Conservation (phyloP, 35 echinoderm and acorn worm species). For the Antedon bifida region DNA sequence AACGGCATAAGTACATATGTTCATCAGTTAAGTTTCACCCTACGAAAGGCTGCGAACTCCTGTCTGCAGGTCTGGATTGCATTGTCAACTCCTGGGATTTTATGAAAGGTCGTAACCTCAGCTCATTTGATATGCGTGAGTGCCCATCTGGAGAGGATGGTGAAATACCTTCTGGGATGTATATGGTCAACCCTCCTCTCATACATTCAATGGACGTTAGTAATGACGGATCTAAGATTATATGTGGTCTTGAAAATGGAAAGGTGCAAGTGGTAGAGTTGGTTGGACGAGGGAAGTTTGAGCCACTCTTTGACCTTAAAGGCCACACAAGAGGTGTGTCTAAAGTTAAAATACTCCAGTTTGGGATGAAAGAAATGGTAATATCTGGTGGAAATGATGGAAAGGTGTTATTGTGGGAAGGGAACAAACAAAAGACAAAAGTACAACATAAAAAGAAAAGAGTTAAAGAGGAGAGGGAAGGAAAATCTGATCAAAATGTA, state of each 20-base stretch:
- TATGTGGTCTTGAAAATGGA: conserved; percentile 28
- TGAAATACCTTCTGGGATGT: not conserved
- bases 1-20: conserved; percentile 25
- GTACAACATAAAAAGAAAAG: no score
- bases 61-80: conserved; percentile 18
- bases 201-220: conserved; percentile 20
- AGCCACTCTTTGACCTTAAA: not conserved
- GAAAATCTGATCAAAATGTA: not conserved
- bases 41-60: conserved; percentile 12
- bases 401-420: conserved; percentile 27
- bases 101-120: not conserved
- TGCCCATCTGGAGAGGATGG: not conserved
- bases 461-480: not conserved
- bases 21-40: conserved; percentile 23
- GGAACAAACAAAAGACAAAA: not conserved
- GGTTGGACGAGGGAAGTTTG: not conserved
- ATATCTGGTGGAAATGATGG: conserved; percentile 41
- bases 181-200: conserved; percentile 31
- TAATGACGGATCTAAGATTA: not conserved
- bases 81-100: conserved; percentile 20
- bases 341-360: not conserved
- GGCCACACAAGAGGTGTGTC: conserved; percentile 37
- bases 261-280: conserved; percentile 17
- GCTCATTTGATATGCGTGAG: conserved; percentile 20
- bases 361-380: not conserved